Evolutionary conservation across 2,888 invertebrate genomes (phyloP), one percentile per base, ranked within the genome.

Genomic region (Gortyna flavago): DNA sequence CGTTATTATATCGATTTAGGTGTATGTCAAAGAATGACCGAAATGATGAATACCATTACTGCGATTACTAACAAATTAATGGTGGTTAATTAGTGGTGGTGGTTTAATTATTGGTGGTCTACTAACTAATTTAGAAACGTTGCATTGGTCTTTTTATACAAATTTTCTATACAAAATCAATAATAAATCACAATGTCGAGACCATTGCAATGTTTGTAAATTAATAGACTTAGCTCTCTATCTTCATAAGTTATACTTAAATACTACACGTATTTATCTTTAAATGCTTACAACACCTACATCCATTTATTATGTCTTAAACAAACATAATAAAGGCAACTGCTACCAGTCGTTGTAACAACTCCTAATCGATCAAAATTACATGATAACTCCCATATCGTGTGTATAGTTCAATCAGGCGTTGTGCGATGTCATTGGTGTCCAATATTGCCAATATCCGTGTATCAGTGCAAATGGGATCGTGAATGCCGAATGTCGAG

Each of bases 371-470:
- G 5, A 3, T 29, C 16, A 44, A 32, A 35, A 48, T 70, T 81
- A 64, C 70, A 44, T 25, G 29, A 77, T 82, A 85, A 3, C 9
- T 51, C 38, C 9, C 32, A 32, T 51, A 35, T 44, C 71, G 67
- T 32, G 41, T 59, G 69, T 57, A 59, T 68, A 66, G 78, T 78
- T 77, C 85, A 79, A 87, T 88, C 82, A 80, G 25, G 51, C 48
- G n/a, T 48, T 54, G 62, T 57, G 54, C 41, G 61, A 79, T 68
- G 64, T 68, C 77, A 78, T 79, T 69, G 73, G 67, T 72, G 44
- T 65, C 41, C 51, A 77, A 82, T 80, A 89, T 87, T 82, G 89
- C 70, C 85, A 89, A 89, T 87, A 79, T 84, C 85, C 79, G 72
- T 21, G 75, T 79, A 41, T 86, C 77, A 75, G 32, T 77, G 68